phyloP scores from a whole-genome alignment of 2,797 vertebrate genomes.

The Trematomus bernacchii region DNA sequence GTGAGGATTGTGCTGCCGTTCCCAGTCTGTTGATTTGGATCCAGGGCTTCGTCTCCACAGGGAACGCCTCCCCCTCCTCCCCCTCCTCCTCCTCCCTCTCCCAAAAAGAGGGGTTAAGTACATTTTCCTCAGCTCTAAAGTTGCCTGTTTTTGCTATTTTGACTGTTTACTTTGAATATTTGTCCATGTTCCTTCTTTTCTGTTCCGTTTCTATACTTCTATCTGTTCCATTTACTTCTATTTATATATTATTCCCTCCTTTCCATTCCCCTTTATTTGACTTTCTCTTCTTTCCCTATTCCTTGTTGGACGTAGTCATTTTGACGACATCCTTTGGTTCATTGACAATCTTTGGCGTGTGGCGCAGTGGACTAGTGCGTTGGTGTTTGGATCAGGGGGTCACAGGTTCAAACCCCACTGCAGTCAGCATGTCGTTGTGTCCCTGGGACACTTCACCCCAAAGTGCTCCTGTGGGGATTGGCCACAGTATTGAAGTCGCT shows the following conservation, averaged over 20 bases:
- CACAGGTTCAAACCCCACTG: too few relatives aligned
- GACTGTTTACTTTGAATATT: not conserved
- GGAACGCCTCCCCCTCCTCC: constrained; percentile 19
- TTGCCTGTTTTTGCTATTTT: not conserved
- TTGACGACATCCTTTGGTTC: too few relatives aligned
- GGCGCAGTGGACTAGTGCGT: too few relatives aligned
- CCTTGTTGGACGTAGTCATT: too few relatives aligned
- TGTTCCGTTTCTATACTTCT: not conserved
- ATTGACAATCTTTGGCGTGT: too few relatives aligned
- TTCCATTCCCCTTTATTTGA: not conserved
- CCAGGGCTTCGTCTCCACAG: constrained; percentile 39
- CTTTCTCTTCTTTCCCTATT: not conserved
- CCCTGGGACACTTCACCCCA: too few relatives aligned
- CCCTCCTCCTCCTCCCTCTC: not conserved
- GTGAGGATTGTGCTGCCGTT: constrained; percentile 65
- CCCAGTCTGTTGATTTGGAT: constrained; percentile 62
- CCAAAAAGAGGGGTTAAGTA: constrained; percentile 9
- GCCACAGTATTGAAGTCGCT: too few relatives aligned
- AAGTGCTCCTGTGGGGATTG: too few relatives aligned
- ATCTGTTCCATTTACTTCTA: not conserved
- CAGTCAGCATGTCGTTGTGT: too few relatives aligned
- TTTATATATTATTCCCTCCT: not conserved
- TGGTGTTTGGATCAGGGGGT: too few relatives aligned
- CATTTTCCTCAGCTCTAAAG: constrained; percentile 1
- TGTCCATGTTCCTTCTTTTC: not conserved